phyloP scores from a whole-genome alignment of 2,113 vertebrate species.

The Pelobates fuscus region DNA sequence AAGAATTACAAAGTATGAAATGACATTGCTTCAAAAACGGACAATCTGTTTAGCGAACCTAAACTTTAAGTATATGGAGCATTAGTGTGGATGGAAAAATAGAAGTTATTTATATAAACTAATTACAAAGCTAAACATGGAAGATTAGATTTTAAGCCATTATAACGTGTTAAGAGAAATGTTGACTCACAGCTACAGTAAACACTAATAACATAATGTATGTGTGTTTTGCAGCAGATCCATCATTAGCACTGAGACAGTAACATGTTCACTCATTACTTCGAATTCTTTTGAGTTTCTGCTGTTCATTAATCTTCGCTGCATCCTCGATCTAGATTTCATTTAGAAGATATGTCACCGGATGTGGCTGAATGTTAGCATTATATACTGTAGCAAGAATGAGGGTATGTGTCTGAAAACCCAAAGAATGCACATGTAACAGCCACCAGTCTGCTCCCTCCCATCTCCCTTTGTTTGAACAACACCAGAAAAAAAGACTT shows the following conservation, averaged over 20 bases:
- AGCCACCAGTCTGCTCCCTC: not conserved
- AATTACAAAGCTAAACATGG: no score
- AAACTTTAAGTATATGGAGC: no score
- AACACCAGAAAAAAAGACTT: slow-evolving; percentile 16
- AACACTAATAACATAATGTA: no score
- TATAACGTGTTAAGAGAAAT: not conserved
- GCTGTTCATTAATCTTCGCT: not conserved
- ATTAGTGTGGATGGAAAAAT: no score
- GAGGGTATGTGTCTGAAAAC: not conserved
- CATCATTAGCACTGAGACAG: not conserved
- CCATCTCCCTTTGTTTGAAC: not conserved
- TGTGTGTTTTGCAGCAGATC: not conserved
- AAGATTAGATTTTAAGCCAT: no score
- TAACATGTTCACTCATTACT: not conserved
- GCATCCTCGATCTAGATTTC: not conserved
- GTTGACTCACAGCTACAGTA: no score
- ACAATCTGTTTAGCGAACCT: no score
- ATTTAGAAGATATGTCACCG: not conserved
- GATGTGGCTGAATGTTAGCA: not conserved
- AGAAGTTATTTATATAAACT: no score
- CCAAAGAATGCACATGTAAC: not conserved
- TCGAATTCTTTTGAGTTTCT: no score
- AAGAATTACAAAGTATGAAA: no score
- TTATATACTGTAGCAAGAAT: not conserved
- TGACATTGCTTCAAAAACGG: no score